phyloP scores from a whole-genome alignment of 2,888 invertebrate species.

The Stenodera caucasica region DNA sequence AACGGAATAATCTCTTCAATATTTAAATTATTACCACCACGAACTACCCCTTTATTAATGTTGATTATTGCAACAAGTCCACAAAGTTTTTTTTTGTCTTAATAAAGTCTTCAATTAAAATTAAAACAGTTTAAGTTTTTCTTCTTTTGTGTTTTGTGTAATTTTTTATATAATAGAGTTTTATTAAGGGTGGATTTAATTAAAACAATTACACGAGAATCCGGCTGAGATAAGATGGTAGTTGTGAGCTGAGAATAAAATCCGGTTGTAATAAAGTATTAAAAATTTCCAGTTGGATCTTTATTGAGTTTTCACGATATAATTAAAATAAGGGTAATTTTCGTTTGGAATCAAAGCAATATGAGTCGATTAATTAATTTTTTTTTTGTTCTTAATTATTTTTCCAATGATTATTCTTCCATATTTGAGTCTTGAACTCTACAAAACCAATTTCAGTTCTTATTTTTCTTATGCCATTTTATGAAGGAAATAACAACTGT shows the following conservation, averaged over 20 bases:
- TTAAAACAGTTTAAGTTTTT: too few relatives aligned
- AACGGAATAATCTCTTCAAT: background rate
- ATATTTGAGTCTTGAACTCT: too few relatives aligned
- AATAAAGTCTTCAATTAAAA: too few relatives aligned
- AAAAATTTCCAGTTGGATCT: background rate
- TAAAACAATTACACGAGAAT: slow-evolving; percentile 2
- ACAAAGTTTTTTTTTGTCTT: background rate
- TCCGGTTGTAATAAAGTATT: slow-evolving; percentile 2
- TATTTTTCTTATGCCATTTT: background rate
- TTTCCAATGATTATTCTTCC: too few relatives aligned
- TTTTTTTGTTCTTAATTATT: background rate
- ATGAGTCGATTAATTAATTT: background rate
- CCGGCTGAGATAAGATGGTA: slow-evolving; percentile 1
- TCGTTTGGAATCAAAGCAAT: background rate
- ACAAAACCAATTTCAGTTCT: background rate
- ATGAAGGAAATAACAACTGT: background rate
- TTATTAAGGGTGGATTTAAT: slow-evolving; percentile 1
- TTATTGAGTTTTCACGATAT: background rate
- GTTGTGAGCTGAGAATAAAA: background rate
- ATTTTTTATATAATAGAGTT: background rate
- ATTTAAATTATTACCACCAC: background rate
- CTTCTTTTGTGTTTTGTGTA: background rate
- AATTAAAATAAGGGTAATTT: too few relatives aligned
- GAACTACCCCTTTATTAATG: background rate
- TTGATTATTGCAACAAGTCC: background rate